Conservation (phyloP, 1,140 invertebrate species). For the Pissodes strobi region DNA sequence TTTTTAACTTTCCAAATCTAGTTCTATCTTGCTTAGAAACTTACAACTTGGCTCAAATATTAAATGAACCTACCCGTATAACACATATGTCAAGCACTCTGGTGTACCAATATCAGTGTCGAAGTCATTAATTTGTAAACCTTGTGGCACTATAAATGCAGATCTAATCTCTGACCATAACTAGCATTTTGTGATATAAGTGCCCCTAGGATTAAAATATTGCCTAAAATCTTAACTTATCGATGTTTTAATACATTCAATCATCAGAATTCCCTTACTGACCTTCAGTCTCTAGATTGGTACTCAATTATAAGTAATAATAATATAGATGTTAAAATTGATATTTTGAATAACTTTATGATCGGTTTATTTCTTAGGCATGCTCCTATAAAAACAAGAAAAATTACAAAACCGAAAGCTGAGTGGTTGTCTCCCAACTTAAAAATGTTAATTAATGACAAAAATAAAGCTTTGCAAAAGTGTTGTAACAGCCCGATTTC, state of each 20-base stretch:
- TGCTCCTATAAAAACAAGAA: not conserved
- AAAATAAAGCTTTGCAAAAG: too few relatives aligned
- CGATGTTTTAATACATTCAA: not conserved
- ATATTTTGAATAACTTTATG: not conserved
- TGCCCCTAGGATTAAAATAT: not conserved
- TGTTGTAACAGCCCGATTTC: not conserved
- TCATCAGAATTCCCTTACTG: not conserved
- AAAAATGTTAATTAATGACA: too few relatives aligned
- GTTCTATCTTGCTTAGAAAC: too few relatives aligned
- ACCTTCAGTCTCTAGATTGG: not conserved
- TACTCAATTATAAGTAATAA: not conserved
- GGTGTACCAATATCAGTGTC: too few relatives aligned
- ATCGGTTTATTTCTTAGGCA: not conserved
- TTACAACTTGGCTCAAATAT: not conserved
- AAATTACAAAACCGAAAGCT: too few relatives aligned
- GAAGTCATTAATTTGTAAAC: not conserved
- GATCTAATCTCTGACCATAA: not conserved
- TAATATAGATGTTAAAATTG: not conserved
- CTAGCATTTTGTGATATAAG: not conserved
- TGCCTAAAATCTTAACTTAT: not conserved
- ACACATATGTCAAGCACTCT: too few relatives aligned
- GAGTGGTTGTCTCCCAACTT: too few relatives aligned
- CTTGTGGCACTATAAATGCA: not conserved
- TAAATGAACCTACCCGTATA: not conserved
- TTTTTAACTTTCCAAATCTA: too few relatives aligned